Evolutionary conservation across 64 coral and sea anemone species (phyloP).

Genomic region (Orbicella faveolata): DNA sequence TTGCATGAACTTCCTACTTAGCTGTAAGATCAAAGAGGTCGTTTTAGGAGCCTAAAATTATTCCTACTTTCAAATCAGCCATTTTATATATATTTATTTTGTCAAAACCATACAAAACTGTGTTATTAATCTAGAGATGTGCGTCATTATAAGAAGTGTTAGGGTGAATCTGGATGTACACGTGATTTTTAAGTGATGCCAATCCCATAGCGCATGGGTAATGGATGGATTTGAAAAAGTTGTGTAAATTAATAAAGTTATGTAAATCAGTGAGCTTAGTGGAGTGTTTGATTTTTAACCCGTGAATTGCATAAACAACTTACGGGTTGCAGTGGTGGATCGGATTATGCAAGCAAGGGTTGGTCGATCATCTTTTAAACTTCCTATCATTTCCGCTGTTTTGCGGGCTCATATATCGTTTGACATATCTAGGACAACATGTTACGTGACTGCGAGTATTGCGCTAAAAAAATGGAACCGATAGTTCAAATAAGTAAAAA

Average conservation of each 20-base stretch:
- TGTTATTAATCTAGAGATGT: neutral
- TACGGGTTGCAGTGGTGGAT: too few relatives aligned
- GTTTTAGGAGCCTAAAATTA: neutral
- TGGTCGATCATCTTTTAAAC: too few relatives aligned
- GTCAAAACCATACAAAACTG: neutral
- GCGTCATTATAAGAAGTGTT: neutral
- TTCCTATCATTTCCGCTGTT: too few relatives aligned
- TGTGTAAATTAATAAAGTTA: conserved; percentile 4
- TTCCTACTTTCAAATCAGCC: neutral
- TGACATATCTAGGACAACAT: too few relatives aligned
- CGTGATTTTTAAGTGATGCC: neutral
- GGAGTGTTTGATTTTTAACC: neutral
- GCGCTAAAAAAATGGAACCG: too few relatives aligned
- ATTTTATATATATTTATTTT: conserved; percentile 36
- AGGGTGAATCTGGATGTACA: neutral
- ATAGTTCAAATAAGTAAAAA: too few relatives aligned
- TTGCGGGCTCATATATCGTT: too few relatives aligned
- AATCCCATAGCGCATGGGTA: neutral
- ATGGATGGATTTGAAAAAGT: neutral
- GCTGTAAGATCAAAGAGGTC: neutral
- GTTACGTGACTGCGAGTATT: too few relatives aligned
- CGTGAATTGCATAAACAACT: too few relatives aligned
- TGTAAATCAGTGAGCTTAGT: neutral
- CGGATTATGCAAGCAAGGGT: too few relatives aligned
- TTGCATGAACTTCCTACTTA: neutral